Percentiles rank a stretch among this genome's conserved stretches.
Conservation (phyloP, 2,888 invertebrate species). For the Pimpla rufipes region DNA sequence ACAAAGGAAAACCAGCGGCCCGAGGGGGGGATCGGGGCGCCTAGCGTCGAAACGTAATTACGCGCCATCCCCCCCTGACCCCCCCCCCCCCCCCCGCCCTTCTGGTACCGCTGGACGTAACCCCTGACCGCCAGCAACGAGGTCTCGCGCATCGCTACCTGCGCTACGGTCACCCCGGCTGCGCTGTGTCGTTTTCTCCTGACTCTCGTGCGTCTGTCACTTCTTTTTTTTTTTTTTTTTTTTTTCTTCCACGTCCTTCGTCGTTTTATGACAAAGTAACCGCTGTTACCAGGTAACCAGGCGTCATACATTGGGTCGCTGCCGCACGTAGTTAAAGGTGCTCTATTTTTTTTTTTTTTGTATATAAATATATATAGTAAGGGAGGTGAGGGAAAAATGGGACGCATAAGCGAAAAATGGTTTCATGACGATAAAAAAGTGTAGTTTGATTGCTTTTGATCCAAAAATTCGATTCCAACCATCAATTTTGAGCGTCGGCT, state of each 20-base stretch:
- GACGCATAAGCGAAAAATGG: too few relatives aligned
- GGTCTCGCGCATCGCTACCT: too few relatives aligned
- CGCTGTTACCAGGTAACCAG: slow-evolving; percentile 50
- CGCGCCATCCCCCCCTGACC: neutral
- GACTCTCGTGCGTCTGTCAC: neutral
- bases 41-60: slow-evolving; percentile 19
- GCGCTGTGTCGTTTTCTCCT: neutral
- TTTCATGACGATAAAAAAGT: too few relatives aligned
- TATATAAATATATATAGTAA: too few relatives aligned
- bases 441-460: too few relatives aligned
- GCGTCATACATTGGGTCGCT: slow-evolving; percentile 38
- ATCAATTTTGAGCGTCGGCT: too few relatives aligned
- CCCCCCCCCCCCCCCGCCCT: neutral
- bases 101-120: slow-evolving; percentile 4
- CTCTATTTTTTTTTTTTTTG: too few relatives aligned
- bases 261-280: slow-evolving; percentile 67
- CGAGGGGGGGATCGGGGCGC: neutral
- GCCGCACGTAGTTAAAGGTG: slow-evolving; percentile 40
- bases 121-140: neutral
- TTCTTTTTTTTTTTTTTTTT: neutral
- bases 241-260: slow-evolving; percentile 33
- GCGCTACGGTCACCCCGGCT: neutral
- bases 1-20: slow-evolving; percentile 79
- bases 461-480: too few relatives aligned
- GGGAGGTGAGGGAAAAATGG: too few relatives aligned